phyloP scores from a whole-genome alignment of 2,888 invertebrate genomes.

The Drosophila paranaensis region DNA sequence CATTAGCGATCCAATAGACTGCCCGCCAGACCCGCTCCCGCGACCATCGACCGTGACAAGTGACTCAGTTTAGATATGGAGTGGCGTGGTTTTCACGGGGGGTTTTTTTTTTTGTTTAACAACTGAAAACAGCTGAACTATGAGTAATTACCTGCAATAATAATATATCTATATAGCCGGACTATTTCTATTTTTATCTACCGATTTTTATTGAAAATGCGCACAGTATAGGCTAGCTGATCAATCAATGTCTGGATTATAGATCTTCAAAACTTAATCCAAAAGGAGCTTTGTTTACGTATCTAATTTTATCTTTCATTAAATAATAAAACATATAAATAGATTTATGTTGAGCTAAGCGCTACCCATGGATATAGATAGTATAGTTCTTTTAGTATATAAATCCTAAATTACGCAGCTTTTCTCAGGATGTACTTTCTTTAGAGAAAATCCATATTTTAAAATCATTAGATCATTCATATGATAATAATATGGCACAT shows the following conservation, averaged over 20 bases:
- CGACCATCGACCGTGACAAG: background rate
- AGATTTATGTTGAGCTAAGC: background rate
- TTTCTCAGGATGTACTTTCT: background rate
- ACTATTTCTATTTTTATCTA: no score
- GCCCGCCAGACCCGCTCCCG: background rate
- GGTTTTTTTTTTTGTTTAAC: background rate
- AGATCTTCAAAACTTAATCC: no score
- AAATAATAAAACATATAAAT: no score
- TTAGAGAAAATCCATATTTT: no score
- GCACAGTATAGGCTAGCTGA: no score
- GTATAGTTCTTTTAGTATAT: background rate
- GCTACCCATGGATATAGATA: background rate
- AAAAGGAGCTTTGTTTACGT: no score
- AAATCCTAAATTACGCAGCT: background rate
- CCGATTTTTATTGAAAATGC: no score
- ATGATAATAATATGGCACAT: background rate
- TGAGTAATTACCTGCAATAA: background rate
- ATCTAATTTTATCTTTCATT: no score
- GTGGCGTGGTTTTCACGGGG: constrained; percentile 2
- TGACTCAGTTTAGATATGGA: constrained; percentile 13
- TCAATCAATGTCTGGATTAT: no score
- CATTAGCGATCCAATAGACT: constrained; percentile 4
- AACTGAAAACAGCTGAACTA: background rate
- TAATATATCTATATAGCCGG: background rate
- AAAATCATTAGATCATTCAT: background rate